A percentile compares a stretch with the other conserved stretches of the same genome.
Conservation (phyloP, 2,888 invertebrate species). For the Agonopterix subpropinquella region DNA sequence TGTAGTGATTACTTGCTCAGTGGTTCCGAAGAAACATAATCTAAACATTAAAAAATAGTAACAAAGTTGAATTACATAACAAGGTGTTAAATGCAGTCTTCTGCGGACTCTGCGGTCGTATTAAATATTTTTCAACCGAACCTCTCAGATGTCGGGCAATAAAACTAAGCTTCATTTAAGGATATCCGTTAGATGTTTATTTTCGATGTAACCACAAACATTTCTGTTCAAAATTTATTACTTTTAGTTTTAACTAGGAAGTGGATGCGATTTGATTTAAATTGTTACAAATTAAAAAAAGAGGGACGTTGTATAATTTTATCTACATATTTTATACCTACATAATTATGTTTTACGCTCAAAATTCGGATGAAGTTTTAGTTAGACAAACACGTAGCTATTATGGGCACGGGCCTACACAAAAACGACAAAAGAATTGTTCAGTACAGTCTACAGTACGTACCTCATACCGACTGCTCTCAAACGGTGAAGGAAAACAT, state of each 20-base stretch:
- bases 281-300: no score
- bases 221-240: conserved; percentile 3
- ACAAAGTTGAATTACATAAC: background rate
- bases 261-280: background rate
- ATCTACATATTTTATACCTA: no score
- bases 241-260: conserved; percentile 3
- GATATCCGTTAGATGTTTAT: conserved; percentile 27
- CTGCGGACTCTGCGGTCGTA: conserved; percentile 15
- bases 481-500: no score
- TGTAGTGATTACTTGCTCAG: no score
- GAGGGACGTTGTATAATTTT: no score
- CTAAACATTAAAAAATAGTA: background rate
- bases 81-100: background rate
- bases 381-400: no score
- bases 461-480: no score
- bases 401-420: no score
- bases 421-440: no score
- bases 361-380: no score
- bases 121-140: conserved; percentile 17
- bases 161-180: conserved; percentile 21
- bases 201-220: conserved; percentile 17
- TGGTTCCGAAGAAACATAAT: background rate
- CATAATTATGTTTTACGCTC: no score
- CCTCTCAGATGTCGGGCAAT: conserved; percentile 22
- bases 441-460: no score